Evolutionary conservation across 37 sponge, comb jelly and placozoan genomes (phyloP).

Genomic region (Aplysina aerophoba): DNA sequence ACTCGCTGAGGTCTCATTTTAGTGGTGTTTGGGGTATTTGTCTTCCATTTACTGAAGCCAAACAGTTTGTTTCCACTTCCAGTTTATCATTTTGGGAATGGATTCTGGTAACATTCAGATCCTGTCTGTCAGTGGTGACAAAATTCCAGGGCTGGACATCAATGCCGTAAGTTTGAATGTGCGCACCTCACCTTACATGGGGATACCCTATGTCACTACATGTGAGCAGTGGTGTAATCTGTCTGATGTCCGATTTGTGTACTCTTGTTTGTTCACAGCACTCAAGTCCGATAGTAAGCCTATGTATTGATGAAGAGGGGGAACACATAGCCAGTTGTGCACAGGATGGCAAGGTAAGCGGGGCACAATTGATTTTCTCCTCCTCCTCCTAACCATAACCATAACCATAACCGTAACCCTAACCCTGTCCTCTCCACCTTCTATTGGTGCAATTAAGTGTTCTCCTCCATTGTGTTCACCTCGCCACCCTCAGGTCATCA

Average conservation of each 20-base stretch:
- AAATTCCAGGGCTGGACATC: neutral
- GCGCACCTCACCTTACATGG: neutral
- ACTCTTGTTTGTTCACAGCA: constrained; percentile 39
- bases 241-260: no score
- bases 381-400: neutral
- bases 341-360: constrained; percentile 83
- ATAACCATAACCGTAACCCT: neutral
- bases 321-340: constrained; percentile 91
- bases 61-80: neutral
- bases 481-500: constrained; percentile 46
- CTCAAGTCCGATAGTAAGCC: constrained; percentile 60
- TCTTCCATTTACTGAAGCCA: no score
- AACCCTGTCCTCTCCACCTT: neutral
- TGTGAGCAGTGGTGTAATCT: no score
- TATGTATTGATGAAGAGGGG: constrained; percentile 84
- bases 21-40: no score
- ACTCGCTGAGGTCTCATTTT: no score
- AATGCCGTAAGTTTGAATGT: neutral
- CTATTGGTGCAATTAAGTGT: no score
- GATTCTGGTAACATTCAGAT: constrained; percentile 71
- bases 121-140: constrained; percentile 48
- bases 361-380: no score
- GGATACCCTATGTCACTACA: no score
- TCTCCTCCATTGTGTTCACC: neutral
- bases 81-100: constrained; percentile 89